These are phyloP conservation scores for Acrocephalus scirpaceus DNA, from an alignment of 2,797 vertebrate genomes.

Conservation along the genomic window DNA sequence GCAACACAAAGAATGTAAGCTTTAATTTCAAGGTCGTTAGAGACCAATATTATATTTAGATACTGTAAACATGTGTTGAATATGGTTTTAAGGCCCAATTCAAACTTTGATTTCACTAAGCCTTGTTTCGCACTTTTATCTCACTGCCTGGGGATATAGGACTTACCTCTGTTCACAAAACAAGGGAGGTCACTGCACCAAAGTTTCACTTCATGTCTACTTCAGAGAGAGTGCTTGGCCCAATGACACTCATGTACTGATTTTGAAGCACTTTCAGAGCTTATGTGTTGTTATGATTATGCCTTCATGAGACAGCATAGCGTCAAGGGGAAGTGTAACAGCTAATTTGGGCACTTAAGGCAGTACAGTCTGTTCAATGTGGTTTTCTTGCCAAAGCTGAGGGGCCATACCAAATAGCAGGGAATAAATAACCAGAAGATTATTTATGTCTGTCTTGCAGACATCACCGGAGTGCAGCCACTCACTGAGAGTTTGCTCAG, in stretches of 20 bases:
- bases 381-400: neutral
- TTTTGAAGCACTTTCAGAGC: neutral
- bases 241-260: neutral
- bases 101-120: neutral
- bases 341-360: neutral
- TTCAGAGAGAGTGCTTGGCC: neutral
- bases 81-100: neutral
- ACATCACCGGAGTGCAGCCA: neutral
- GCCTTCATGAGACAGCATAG: neutral
- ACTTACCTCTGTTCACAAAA: neutral
- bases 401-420: neutral
- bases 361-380: neutral
- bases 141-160: neutral
- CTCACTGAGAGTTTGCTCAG: neutral
- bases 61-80: neutral
- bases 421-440: neutral
- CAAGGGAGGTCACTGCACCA: neutral
- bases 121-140: neutral
- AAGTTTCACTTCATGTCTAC: neutral
- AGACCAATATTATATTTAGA: neutral
- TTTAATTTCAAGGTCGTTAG: neutral
- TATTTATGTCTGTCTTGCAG: neutral
- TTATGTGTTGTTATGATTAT: neutral
- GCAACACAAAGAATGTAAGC: neutral
- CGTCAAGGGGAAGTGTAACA: neutral